Evolutionary conservation across 2,888 invertebrate species (phyloP), one percentile per base, ranked within the genome.

Genomic region (Strigamia maritima): DNA sequence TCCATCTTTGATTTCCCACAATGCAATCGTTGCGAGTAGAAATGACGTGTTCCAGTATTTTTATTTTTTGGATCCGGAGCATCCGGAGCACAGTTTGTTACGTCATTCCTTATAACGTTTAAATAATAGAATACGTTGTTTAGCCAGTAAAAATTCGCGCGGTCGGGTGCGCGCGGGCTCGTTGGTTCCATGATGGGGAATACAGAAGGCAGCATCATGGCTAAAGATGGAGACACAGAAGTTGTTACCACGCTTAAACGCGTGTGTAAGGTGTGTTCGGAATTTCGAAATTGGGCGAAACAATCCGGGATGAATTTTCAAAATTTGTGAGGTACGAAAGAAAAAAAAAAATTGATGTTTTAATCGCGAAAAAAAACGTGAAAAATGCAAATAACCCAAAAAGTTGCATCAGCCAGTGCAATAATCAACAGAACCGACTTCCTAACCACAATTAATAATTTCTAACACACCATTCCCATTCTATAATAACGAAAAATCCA

Each of bases 231-330:
- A 4, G 38, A 75, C 31, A 31, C 75, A 6, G 31, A 75, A 75
- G 75, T 75, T 19, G 75, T 35, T 38, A 6, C n/a, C 14, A 28
- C 75, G 0, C 75, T 75, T 3, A 31, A 38, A 31, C 14, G 19
- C 4, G 38, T 75, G 8, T 75, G 75, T 16, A 31, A 38, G 8
- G 75, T 26, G 10, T 75, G 75, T 28, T 75, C 75, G 38, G 75
- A 75, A 35, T 75, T 75, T 26, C 22, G 38, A 26, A 38, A 31
- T n/a, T 75, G 75, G 75, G 75, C 75, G 10, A 75, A 75, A 19
- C 1, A 26, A 6, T 3, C 31, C 31, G 75, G 75, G 31, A 28
- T 75, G n/a, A 75, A 75, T 28, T 75, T 75, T n/a, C 75, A 31
- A 35, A n/a, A 38, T 75, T 38, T 75, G 75, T 12, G 75, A 75